These are phyloP conservation scores for Chrysodeixis includens DNA, from an alignment of 2,888 invertebrate species.

Conservation along the genomic window DNA sequence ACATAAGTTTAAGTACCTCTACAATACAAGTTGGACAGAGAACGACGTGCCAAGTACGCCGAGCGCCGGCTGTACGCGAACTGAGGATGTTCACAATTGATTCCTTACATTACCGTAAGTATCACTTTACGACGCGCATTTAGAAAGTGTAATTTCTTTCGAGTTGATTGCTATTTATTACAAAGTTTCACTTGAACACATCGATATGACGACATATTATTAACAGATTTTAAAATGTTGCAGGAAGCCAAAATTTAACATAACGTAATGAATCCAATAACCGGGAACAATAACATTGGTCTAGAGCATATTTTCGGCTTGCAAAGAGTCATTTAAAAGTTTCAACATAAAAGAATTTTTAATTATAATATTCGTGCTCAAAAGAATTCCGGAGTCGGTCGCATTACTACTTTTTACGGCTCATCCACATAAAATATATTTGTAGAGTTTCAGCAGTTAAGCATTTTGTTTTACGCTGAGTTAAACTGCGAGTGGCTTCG, in stretches of 20 bases:
- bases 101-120: background rate
- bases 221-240: no score
- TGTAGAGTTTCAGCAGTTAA: constrained; percentile 18
- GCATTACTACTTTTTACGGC: constrained; percentile 26
- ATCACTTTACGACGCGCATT: background rate
- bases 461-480: constrained; percentile 37
- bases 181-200: background rate
- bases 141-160: background rate
- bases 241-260: background rate
- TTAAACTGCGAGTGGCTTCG: constrained; percentile 20
- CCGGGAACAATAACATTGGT: background rate
- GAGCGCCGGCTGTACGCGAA: background rate
- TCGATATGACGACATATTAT: no score
- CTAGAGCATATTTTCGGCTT: constrained; percentile 11
- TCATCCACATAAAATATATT: constrained; percentile 36
- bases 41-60: constrained; percentile 8
- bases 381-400: constrained; percentile 12
- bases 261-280: background rate
- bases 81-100: background rate
- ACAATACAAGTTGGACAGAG: background rate
- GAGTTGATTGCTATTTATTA: background rate
- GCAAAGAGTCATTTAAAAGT: constrained; percentile 15
- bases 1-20: constrained; percentile 11
- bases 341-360: constrained; percentile 19
- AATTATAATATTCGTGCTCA: constrained; percentile 17